A percentile compares a stretch with the other conserved stretches of the same genome.
These are phyloP conservation scores for Sebastiscus albofasciatus DNA, from an alignment of 2,797 vertebrate species.

Conservation along the genomic window DNA sequence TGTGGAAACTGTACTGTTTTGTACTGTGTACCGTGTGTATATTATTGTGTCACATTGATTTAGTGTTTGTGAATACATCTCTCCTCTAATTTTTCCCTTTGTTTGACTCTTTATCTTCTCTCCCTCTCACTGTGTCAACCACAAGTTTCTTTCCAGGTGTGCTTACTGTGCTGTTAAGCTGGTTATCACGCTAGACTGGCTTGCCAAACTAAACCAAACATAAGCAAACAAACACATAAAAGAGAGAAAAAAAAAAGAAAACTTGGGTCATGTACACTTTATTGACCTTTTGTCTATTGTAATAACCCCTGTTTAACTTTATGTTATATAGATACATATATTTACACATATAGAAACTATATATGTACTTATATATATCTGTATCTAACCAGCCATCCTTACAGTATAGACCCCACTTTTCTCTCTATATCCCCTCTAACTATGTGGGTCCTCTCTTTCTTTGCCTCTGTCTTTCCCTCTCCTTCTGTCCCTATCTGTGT, in stretches of 20 bases:
- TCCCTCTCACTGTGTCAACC: slow-evolving; percentile 91
- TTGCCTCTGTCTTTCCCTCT: slow-evolving; percentile 86
- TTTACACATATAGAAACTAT: slow-evolving; percentile 60
- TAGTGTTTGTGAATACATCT: slow-evolving; percentile 83
- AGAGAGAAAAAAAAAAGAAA: slow-evolving; percentile 47
- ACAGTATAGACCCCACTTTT: slow-evolving; percentile 84
- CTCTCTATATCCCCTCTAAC: slow-evolving; percentile 74
- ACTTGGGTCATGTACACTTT: slow-evolving; percentile 58
- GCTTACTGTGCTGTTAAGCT: slow-evolving; percentile 91
- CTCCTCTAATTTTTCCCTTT: slow-evolving; percentile 80
- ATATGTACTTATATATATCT: slow-evolving; percentile 73
- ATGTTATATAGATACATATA: slow-evolving; percentile 72
- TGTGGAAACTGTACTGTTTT: slow-evolving; percentile 77
- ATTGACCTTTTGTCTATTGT: slow-evolving; percentile 66
- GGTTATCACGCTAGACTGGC: slow-evolving; percentile 82
- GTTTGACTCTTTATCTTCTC: slow-evolving; percentile 86
- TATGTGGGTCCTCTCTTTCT: slow-evolving; percentile 78
- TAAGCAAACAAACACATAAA: slow-evolving; percentile 55
- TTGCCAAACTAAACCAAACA: slow-evolving; percentile 81
- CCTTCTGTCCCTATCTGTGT: slow-evolving; percentile 93
- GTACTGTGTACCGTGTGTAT: slow-evolving; percentile 80
- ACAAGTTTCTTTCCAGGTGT: slow-evolving; percentile 96
- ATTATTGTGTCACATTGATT: slow-evolving; percentile 80
- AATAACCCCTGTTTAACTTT: slow-evolving; percentile 71
- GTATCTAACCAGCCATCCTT: slow-evolving; percentile 76